A percentile compares a stretch with the other conserved stretches of the same genome.
Conservation (phyloP, 2,888 invertebrate species). For the Sminthurinus aureus region DNA sequence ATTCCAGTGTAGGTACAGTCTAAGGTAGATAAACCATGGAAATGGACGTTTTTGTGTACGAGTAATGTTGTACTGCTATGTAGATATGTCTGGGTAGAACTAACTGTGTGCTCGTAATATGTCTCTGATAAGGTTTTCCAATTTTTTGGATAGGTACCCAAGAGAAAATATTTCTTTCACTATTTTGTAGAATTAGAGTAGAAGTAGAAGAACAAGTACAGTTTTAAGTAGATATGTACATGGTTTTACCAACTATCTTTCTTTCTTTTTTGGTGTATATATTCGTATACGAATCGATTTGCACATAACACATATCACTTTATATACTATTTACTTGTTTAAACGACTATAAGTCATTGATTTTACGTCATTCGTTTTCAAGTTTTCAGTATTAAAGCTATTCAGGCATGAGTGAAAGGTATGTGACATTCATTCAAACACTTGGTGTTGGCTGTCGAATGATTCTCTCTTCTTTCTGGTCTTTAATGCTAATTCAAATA, state of each 20-base stretch:
- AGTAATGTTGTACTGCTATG: not conserved
- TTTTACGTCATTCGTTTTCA: constrained; percentile 13
- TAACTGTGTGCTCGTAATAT: not conserved
- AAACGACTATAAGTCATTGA: constrained; percentile 8
- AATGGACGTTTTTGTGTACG: constrained; percentile 1
- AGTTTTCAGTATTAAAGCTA: not conserved
- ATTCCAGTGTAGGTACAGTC: not conserved
- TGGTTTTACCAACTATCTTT: not conserved
- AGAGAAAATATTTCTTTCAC: not conserved
- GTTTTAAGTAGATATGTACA: too few relatives aligned
- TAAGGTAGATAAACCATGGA: constrained; percentile 4
- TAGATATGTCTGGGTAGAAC: not conserved
- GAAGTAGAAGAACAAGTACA: too few relatives aligned
- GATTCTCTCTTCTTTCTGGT: constrained; percentile 6
- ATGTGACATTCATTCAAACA: too few relatives aligned
- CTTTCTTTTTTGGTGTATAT: not conserved
- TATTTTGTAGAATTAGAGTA: too few relatives aligned
- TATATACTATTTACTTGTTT: not conserved
- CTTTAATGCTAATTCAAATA: not conserved
- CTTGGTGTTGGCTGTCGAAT: not conserved
- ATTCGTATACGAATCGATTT: not conserved
- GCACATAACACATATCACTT: not conserved
- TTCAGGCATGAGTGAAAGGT: not conserved
- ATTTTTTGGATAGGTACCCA: not conserved
- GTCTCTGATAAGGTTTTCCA: not conserved